Evolutionary conservation across 1,140 invertebrate species (phyloP).

Genomic region (Eueides isabella): DNA sequence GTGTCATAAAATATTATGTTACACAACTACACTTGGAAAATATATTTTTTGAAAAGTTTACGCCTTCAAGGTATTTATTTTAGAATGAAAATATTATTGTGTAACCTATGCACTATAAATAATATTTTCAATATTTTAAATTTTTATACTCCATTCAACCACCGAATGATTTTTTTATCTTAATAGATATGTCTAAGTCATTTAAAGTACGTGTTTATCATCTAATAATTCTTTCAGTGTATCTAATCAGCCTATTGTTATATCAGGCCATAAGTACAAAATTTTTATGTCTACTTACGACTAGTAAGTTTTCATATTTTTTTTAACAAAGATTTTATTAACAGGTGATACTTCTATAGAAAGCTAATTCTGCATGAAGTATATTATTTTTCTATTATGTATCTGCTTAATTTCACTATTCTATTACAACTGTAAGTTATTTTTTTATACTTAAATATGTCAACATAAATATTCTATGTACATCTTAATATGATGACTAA

Average conservation of each 20-base stretch:
- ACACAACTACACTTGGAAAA: neutral
- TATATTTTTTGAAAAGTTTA: neutral
- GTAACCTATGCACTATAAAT: too few species aligned
- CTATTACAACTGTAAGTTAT: neutral
- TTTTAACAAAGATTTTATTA: neutral
- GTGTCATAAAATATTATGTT: neutral
- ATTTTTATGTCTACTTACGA: conserved; percentile 15
- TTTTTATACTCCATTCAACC: neutral
- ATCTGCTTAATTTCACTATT: neutral
- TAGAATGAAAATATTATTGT: neutral
- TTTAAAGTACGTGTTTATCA: neutral
- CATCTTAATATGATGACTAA: neutral
- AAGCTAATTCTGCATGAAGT: neutral
- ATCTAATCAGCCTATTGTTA: conserved; percentile 18
- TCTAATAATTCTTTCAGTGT: conserved; percentile 7
- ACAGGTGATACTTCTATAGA: neutral
- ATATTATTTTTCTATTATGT: neutral
- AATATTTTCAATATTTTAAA: neutral
- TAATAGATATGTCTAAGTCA: conserved; percentile 28
- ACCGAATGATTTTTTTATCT: neutral
- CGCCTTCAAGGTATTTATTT: neutral
- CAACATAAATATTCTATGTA: conserved; percentile 2
- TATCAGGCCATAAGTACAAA: conserved; percentile 33
- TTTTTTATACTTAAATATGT: neutral
- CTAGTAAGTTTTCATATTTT: neutral